Conservation (phyloP, 2,113 vertebrate species). For the Myrmophylax atrothorax region DNA sequence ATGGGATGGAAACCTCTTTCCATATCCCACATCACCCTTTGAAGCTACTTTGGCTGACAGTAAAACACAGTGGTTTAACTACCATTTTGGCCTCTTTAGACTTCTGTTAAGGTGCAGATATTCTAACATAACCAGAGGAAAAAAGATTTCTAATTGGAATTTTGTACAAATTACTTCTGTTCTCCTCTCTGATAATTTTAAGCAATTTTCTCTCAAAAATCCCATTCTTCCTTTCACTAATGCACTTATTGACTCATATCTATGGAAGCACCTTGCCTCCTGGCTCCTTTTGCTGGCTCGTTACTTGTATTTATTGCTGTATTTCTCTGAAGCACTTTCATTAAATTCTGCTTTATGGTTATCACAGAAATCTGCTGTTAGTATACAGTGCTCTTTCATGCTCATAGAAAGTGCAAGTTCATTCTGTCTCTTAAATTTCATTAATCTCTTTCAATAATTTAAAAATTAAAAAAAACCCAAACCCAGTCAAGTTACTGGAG, state of each 20-base stretch:
- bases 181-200: neutral
- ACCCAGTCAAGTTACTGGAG: neutral
- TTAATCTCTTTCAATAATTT: constrained; percentile 19
- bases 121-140: neutral
- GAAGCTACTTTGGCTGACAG: neutral
- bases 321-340: constrained; percentile 49
- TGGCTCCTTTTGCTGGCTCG: constrained; percentile 7
- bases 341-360: constrained; percentile 36
- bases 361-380: constrained; percentile 2
- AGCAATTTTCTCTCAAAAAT: neutral
- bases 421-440: constrained; percentile 22
- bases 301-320: constrained; percentile 32
- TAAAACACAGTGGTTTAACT: neutral
- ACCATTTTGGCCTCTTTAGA: neutral
- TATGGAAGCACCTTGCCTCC: constrained; percentile 28
- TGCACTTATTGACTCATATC: constrained; percentile 1
- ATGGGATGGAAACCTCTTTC: fast-evolving
- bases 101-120: neutral
- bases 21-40: neutral
- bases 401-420: neutral
- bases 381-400: neutral
- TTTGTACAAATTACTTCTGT: neutral
- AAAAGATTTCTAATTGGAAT: neutral
- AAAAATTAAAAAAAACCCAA: neutral
- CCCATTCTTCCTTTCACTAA: neutral